A percentile compares a stretch with the other conserved stretches of the same genome.
Conservation (phyloP, 2,797 vertebrate genomes). For the Ctenochaetus hawaiiensis region DNA sequence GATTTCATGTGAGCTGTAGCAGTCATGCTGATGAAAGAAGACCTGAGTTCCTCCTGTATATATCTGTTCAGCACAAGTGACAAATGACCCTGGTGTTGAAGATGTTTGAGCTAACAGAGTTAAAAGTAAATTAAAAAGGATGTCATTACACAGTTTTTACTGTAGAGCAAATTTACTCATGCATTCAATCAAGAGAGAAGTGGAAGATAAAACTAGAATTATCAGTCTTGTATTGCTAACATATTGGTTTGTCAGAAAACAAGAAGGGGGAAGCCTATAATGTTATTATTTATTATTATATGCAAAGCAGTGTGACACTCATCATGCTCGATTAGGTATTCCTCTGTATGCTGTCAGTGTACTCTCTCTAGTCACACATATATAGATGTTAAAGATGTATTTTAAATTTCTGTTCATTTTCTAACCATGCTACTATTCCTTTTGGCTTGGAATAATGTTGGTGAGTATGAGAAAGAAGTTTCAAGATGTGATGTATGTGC, state of each 20-base stretch:
- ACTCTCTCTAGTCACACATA: background rate
- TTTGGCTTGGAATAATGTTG: background rate
- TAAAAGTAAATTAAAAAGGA: background rate
- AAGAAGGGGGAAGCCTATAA: background rate
- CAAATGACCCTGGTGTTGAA: too few species aligned
- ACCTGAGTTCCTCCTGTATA: background rate
- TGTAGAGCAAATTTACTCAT: background rate
- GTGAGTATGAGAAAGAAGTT: background rate
- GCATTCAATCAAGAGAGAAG: too few species aligned
- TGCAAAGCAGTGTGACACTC: too few species aligned
- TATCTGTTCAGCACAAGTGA: background rate
- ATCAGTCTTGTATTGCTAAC: background rate
- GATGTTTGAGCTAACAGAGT: background rate
- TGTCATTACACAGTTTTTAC: background rate
- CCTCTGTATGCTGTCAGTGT: too few species aligned
- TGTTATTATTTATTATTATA: background rate
- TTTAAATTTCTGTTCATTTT: background rate
- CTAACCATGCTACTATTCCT: background rate
- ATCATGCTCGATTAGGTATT: too few species aligned
- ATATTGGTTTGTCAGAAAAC: background rate
- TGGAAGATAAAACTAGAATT: background rate
- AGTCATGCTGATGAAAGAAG: background rate
- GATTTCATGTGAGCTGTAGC: background rate
- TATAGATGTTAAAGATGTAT: background rate
- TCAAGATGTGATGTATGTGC: too few species aligned